These are phyloP conservation scores for Platycheirus rosarum DNA, from an alignment of 2,888 invertebrate species.

Conservation along the genomic window DNA sequence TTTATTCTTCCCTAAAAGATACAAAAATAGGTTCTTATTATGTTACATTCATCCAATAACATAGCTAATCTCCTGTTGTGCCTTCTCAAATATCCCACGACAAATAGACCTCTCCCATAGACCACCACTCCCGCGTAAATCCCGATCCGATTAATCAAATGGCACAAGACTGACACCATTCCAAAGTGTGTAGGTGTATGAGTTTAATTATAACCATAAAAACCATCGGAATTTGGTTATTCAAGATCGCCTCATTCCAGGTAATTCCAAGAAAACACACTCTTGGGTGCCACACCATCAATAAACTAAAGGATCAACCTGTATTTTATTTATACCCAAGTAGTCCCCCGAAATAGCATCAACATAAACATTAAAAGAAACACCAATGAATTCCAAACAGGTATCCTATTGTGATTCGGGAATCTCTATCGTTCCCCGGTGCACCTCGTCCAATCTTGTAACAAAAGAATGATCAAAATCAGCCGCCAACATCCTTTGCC, in stretches of 20 bases:
- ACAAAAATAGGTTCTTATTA: too few species aligned
- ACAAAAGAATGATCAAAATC: constrained; percentile 56
- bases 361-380: constrained; percentile 32
- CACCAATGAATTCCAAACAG: constrained; percentile 50
- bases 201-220: constrained; percentile 36
- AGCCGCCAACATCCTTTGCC: constrained; percentile 21
- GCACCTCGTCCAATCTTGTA: constrained; percentile 26
- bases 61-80: background rate
- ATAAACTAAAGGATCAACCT: constrained; percentile 36
- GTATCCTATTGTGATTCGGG: constrained; percentile 20
- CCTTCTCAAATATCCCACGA: background rate
- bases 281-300: constrained; percentile 54
- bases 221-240: constrained; percentile 59
- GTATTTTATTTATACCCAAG: constrained; percentile 1
- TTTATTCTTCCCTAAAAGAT: too few species aligned
- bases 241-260: constrained; percentile 5
- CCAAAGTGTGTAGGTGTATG: constrained; percentile 52
- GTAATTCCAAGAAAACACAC: constrained; percentile 39
- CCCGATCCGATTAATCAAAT: constrained; percentile 57
- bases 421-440: background rate
- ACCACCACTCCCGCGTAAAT: constrained; percentile 10
- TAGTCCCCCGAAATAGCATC: constrained; percentile 45
- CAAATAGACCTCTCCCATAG: background rate
- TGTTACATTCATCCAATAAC: too few species aligned
- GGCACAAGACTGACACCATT: constrained; percentile 67